Conservation (phyloP, 2,888 invertebrate species). For the Luperina testacea region DNA sequence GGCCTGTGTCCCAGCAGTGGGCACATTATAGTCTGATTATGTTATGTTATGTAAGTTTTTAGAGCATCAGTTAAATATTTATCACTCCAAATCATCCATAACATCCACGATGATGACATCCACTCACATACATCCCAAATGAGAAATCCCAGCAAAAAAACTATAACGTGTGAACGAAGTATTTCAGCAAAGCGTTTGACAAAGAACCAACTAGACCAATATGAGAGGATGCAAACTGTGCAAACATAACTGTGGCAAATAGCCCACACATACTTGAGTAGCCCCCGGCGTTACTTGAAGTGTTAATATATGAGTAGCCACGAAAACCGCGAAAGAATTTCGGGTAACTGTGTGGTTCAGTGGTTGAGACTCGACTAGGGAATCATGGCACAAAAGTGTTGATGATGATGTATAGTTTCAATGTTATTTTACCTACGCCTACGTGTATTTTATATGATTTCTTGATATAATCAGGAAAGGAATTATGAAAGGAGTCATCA, state of each 20-base stretch:
- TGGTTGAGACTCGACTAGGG: neutral
- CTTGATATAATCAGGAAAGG: neutral
- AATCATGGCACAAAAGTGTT: neutral
- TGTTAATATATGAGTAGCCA: conserved; percentile 62
- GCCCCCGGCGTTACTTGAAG: conserved; percentile 46
- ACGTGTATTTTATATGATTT: too few species aligned
- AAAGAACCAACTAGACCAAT: conserved; percentile 23
- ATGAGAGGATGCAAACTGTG: conserved; percentile 56
- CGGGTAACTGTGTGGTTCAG: neutral
- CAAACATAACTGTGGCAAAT: conserved; percentile 51
- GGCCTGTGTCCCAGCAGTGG: neutral
- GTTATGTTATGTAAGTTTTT: neutral
- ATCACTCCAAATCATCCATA: neutral
- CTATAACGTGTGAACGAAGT: neutral
- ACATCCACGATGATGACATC: neutral
- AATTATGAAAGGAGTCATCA: neutral
- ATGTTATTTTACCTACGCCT: neutral
- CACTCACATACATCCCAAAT: neutral
- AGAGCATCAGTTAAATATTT: neutral
- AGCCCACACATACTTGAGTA: conserved; percentile 54
- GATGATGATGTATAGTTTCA: neutral
- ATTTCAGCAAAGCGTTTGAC: conserved; percentile 30
- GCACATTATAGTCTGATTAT: neutral
- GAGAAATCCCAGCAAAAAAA: conserved; percentile 7
- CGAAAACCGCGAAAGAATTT: conserved; percentile 46